phyloP scores from a whole-genome alignment of 2,888 invertebrate genomes.

The Pachycephus smyrnensis region DNA sequence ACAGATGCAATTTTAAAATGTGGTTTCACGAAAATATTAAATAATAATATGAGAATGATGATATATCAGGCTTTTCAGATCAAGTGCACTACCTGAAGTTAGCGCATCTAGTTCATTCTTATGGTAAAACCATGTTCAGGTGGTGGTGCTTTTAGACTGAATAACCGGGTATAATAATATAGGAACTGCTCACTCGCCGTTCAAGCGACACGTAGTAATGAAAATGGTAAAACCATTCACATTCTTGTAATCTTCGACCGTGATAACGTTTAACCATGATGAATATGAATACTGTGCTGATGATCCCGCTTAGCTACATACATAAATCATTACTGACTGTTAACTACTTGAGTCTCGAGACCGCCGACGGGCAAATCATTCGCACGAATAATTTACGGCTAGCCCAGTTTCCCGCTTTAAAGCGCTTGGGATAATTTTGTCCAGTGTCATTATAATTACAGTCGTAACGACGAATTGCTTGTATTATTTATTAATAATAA shows the following conservation, averaged over 20 bases:
- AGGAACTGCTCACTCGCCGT: background rate
- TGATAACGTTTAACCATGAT: background rate
- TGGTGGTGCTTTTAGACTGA: background rate
- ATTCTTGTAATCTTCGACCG: background rate
- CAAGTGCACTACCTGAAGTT: background rate
- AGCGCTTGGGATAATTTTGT: background rate
- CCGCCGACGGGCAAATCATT: conserved; percentile 14
- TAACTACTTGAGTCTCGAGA: conserved; percentile 1
- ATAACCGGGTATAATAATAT: background rate
- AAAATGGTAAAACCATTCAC: background rate
- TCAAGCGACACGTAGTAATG: background rate
- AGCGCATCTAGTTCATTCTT: background rate
- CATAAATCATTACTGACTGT: background rate
- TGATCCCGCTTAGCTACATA: background rate
- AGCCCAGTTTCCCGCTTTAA: background rate
- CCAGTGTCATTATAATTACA: background rate
- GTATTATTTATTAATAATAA: background rate
- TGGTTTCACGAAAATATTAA: background rate
- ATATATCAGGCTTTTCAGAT: background rate
- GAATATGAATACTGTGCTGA: background rate
- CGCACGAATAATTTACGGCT: conserved; percentile 19
- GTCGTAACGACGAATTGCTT: background rate
- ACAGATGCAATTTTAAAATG: background rate
- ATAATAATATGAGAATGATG: background rate
- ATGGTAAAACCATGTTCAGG: background rate